Evolutionary conservation across 2,113 vertebrate genomes (phyloP).

Genomic region (Cebus imitator): DNA sequence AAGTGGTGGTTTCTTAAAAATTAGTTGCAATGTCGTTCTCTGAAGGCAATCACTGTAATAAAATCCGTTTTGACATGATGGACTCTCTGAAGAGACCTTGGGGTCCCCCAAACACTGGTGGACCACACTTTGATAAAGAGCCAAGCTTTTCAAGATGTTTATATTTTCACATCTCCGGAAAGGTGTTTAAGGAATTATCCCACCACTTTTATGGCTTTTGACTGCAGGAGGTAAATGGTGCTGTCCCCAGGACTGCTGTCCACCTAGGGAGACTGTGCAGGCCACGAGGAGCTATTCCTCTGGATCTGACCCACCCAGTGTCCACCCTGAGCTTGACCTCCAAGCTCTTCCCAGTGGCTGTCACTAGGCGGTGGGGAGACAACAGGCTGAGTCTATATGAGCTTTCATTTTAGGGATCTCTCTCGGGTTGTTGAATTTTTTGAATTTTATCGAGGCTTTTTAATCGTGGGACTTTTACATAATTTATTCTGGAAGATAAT

Average conservation of each 20-base stretch:
- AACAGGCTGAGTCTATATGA: background rate
- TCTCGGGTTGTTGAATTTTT: background rate
- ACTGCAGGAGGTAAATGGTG: background rate
- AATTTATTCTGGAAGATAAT: background rate
- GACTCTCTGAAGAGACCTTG: background rate
- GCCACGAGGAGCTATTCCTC: accelerated
- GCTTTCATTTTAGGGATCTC: background rate
- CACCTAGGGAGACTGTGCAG: background rate
- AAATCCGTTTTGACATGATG: background rate
- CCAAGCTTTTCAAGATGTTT: background rate
- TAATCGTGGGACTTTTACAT: background rate
- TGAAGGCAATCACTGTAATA: background rate
- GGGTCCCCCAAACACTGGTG: accelerated
- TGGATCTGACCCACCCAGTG: background rate
- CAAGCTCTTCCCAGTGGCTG: background rate
- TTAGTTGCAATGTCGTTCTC: background rate
- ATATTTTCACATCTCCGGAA: background rate
- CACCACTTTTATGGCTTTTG: background rate
- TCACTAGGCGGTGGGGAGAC: background rate
- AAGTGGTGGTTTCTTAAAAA: background rate
- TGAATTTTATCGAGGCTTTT: background rate
- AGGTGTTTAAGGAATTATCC: background rate
- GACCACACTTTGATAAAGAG: background rate
- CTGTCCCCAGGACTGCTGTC: background rate
- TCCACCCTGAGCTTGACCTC: background rate